These are phyloP conservation scores for Parambassis ranga DNA, from an alignment of 2,797 vertebrate species.

Conservation along the genomic window DNA sequence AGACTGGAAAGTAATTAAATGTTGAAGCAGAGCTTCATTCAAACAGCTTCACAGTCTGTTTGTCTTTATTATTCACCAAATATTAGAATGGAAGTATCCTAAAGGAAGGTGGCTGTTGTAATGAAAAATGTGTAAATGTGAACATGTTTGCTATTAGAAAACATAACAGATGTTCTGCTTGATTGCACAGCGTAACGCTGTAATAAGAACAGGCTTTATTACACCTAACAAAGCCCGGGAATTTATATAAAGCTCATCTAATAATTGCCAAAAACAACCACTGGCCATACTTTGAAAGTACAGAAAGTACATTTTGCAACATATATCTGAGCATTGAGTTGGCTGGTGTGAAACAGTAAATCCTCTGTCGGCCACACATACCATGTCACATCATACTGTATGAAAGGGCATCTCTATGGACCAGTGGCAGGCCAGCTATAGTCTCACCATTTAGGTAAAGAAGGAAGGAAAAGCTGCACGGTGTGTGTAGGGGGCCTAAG, in stretches of 20 bases:
- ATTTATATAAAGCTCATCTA: neutral
- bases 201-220: conserved; percentile 21
- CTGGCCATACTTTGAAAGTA: too few species aligned
- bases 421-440: too few species aligned
- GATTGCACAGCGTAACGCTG: conserved; percentile 10
- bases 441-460: too few species aligned
- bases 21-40: conserved; percentile 2
- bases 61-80: conserved; percentile 13
- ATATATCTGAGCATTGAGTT: too few species aligned
- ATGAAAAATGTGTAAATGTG: conserved; percentile 6
- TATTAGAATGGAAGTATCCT: neutral
- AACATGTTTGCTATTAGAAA: conserved; percentile 7
- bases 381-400: too few species aligned
- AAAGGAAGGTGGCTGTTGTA: neutral
- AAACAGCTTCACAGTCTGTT: neutral
- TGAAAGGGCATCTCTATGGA: too few species aligned
- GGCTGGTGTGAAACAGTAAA: too few species aligned
- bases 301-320: neutral
- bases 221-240: neutral
- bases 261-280: neutral
- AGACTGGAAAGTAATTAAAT: conserved; percentile 36
- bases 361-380: too few species aligned
- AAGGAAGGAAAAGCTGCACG: too few species aligned
- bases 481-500: too few species aligned
- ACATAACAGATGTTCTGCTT: neutral